Evolutionary conservation across 2,888 invertebrate genomes (phyloP).

Genomic region (Bimastos eiseni): DNA sequence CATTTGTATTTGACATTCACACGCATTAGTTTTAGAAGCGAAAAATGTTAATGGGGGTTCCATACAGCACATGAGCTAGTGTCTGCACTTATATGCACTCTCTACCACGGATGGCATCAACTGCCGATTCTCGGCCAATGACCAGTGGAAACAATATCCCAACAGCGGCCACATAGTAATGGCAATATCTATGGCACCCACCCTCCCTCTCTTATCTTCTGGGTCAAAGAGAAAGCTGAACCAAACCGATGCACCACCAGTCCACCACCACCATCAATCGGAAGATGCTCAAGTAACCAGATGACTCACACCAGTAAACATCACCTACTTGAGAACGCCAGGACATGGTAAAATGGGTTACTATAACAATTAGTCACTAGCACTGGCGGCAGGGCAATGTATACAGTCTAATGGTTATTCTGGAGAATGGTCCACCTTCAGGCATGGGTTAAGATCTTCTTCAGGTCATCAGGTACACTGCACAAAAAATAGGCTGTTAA

Average conservation of each 20-base stretch:
- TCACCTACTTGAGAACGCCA: not conserved
- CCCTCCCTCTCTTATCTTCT: not conserved
- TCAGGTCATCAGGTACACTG: not conserved
- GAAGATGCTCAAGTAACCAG: constrained; percentile 4
- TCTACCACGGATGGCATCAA: not conserved
- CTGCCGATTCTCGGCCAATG: not conserved
- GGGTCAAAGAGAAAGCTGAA: not conserved
- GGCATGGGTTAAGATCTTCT: not conserved
- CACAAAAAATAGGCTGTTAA: not conserved
- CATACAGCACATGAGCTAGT: not conserved
- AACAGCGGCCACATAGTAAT: not conserved
- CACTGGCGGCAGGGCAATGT: not conserved
- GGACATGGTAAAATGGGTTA: not conserved
- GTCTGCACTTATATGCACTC: not conserved
- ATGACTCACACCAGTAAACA: not conserved
- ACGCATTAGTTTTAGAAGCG: not conserved
- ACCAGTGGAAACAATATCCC: not conserved
- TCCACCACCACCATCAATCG: not conserved
- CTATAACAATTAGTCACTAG: not conserved
- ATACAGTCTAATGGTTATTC: not conserved
- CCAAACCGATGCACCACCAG: not conserved
- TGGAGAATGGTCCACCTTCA: not conserved
- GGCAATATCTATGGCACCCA: not conserved
- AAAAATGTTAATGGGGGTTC: not conserved
- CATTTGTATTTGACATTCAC: not conserved